Evolutionary conservation across 2,888 invertebrate species (phyloP), one percentile per base, ranked within the genome.

Genomic region (Rambutsinella grinnellia): DNA sequence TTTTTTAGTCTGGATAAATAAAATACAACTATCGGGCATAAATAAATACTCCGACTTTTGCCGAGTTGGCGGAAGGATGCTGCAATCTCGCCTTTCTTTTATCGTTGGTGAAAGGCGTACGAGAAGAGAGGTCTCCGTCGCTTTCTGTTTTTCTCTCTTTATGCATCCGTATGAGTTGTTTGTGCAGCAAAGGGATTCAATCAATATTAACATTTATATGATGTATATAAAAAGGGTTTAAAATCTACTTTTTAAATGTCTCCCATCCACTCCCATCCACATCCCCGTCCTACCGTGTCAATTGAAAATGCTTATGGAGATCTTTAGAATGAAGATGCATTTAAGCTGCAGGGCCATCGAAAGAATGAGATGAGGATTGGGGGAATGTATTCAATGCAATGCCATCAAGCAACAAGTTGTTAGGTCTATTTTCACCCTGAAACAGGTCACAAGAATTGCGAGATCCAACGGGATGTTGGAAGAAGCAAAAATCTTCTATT

Each of bases 381-480:
- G 19, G 15, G 51, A 46, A 60, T 54, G 49, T 24, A n/a, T 67
- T 58, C 44, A 56, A 36, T 58, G 68, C 67, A 67, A 68, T 76
- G 75, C 70, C 61, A 71, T 28, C 19, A 58, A n/a, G 58, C 76
- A 70, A 77, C 76, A 77, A 70, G 76, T 77, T 49, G 76, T 66
- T n/a, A n/a, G n/a, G n/a, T n/a, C n/a, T n/a, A n/a, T n/a, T n/a
- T n/a, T n/a, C n/a, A 66, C 76, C 76, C 76, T 77, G 76, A 77
- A 77, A 70, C 76, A 70, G 76, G 71, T 77, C 76, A 66, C n/a
- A 70, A 77, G 36, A 77, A 77, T 70, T 77, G 65, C 61, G 66
- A 63, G 65, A 63, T 70, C 60, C 65, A 61, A 44, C 23, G 27
- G 76, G 76, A 71, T 6, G 60, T 36, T 60, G 76, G 24, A 57